Evolutionary conservation across 2,797 vertebrate genomes (phyloP), one percentile per base, ranked within the genome.

Genomic region (Sebastes nivosus): DNA sequence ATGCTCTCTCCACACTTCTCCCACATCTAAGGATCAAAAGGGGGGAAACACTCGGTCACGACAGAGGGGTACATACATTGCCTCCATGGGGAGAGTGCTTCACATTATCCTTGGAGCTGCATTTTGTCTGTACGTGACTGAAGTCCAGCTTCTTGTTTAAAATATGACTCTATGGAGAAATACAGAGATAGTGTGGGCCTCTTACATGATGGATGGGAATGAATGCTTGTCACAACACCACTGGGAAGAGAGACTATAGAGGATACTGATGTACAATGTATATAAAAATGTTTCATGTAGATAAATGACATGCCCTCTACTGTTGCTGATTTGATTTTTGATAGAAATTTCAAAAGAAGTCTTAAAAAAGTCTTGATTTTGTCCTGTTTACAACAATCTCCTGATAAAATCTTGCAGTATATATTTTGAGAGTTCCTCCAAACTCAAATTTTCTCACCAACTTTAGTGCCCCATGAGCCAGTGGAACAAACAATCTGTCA

Each of bases 121-220:
- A 92, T 89, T 94, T 95, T 90, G 94, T 92, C 73, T 93, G 80
- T 67, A 90, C 6, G 38, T 91, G 91, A 92, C 82, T 90, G 93
- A 95, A 91, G 92, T 95, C 94, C 93, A 93, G 84, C 92, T 92
- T 95, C 93, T 92, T 93, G 91, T 94, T 95, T 93, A 94, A 93
- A 93, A 95, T 94, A 80, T 94, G 94, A 92, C 90, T 95, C 95
- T 96, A 94, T 75, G 83, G 84, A 94, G 88, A 91, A 88, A 96
- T 92, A 90, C 87, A 95, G 82, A 94, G 72, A 94, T 75, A 89
- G 82, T 61, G 73, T 79, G 82, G 58, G 77, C 67, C 64, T 80
- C 81, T 90, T 87, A 74, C 77, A 86, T 59, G 70, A 57, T 27
- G 73, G 59, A 83, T 79, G 38, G 16, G 58, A 64, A 50, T 75